Conservation (phyloP, 2,888 invertebrate species). For the Acrocyrtus sp. region DNA sequence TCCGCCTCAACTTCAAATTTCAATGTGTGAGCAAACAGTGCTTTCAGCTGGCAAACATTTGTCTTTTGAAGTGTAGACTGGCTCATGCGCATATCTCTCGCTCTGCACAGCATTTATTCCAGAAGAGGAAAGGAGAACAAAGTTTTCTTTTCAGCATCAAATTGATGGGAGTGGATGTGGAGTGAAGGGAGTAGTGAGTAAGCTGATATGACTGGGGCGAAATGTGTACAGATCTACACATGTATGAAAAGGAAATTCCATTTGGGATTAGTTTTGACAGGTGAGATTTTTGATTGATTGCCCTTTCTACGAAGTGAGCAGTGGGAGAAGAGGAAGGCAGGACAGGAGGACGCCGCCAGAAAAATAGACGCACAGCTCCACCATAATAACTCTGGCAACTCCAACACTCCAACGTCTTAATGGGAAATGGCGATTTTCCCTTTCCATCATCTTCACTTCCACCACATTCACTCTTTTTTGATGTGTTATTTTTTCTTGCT, state of each 20-base stretch:
- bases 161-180: too few relatives aligned
- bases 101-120: too few relatives aligned
- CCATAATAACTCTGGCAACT: background rate
- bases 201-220: slow-evolving; percentile 33
- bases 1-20: background rate
- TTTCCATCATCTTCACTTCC: background rate
- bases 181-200: background rate
- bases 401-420: too few relatives aligned
- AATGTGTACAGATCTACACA: too few relatives aligned
- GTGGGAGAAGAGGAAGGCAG: background rate
- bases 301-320: slow-evolving; percentile 42
- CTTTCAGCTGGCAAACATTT: background rate
- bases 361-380: background rate
- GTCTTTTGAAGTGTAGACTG: background rate
- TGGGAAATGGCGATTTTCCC: slow-evolving; percentile 2
- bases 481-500: background rate
- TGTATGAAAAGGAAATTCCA: slow-evolving; percentile 39
- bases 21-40: background rate
- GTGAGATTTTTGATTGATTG: slow-evolving; percentile 50
- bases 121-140: background rate
- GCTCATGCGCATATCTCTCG: too few relatives aligned
- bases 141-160: background rate
- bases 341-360: background rate
- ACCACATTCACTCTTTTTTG: slow-evolving; percentile 7
- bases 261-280: slow-evolving; percentile 50